Evolutionary conservation across 2,888 invertebrate species (phyloP).

Genomic region (Nemotelus nigrinus): DNA sequence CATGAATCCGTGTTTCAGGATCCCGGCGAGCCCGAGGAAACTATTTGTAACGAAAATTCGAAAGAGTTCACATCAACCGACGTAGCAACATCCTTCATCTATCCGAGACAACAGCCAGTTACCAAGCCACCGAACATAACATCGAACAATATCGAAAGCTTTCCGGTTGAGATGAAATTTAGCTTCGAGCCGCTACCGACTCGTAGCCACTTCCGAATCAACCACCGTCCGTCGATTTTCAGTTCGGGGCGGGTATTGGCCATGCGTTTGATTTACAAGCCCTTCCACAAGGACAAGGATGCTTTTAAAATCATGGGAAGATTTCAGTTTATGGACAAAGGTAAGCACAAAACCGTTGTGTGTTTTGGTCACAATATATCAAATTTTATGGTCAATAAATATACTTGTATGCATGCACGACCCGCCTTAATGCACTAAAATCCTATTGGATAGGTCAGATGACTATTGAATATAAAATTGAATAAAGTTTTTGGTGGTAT

Average conservation of each 20-base stretch:
- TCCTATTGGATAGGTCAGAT: neutral
- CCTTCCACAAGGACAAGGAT: conserved; percentile 35
- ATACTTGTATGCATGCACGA: no score
- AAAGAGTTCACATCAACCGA: conserved; percentile 45
- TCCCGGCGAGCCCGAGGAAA: conserved; percentile 59
- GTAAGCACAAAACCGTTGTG: conserved; percentile 52
- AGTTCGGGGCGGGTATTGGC: conserved; percentile 50
- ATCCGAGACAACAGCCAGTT: conserved; percentile 18
- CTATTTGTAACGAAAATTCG: conserved; percentile 58
- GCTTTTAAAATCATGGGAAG: conserved; percentile 55
- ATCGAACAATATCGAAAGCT: conserved; percentile 40
- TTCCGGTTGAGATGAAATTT: conserved; percentile 32
- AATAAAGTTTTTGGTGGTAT: conserved; percentile 53
- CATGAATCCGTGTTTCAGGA: conserved; percentile 63
- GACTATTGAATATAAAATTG: neutral
- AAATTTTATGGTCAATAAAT: no score
- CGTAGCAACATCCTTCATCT: conserved; percentile 3
- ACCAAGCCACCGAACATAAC: conserved; percentile 19
- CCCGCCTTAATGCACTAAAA: no score
- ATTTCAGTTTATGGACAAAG: conserved; percentile 61
- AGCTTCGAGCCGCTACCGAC: conserved; percentile 31
- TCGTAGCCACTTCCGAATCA: conserved; percentile 47
- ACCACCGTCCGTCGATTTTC: conserved; percentile 49
- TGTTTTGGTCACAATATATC: no score
- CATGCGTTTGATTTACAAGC: conserved; percentile 47